Conservation (phyloP, 2,797 vertebrate genomes). For the Pangasius macronema region DNA sequence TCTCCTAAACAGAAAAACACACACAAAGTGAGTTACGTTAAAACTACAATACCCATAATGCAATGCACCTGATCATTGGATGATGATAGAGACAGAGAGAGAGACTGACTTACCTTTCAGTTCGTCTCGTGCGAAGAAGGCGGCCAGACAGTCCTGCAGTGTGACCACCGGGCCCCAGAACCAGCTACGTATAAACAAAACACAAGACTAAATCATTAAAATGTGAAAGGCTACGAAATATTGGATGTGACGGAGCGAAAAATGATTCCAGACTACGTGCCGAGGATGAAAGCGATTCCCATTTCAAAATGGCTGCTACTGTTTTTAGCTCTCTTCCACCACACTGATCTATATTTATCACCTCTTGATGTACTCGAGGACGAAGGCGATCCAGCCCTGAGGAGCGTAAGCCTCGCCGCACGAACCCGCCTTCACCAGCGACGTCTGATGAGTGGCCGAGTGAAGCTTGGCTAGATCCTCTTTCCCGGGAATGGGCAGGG, state of each 20-base stretch:
- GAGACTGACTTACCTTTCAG: slow-evolving; percentile 85
- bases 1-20: slow-evolving; percentile 78
- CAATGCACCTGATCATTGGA: too few species aligned
- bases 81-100: neutral
- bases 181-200: slow-evolving; percentile 78
- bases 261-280: neutral
- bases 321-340: too few species aligned
- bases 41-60: too few species aligned
- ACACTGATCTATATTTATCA: slow-evolving; percentile 48
- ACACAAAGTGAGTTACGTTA: neutral
- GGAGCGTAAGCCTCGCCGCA: slow-evolving; percentile 95
- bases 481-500: slow-evolving; percentile 97
- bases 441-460: slow-evolving; percentile 92
- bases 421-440: slow-evolving; percentile 92
- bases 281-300: neutral
- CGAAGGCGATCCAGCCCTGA: slow-evolving; percentile 96
- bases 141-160: slow-evolving; percentile 97
- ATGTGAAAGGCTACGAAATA: neutral
- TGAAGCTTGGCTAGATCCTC: slow-evolving; percentile 98
- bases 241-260: neutral
- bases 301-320: neutral
- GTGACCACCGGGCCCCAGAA: slow-evolving; percentile 99
- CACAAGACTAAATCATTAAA: neutral
- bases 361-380: slow-evolving; percentile 99
- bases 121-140: slow-evolving; percentile 98